Evolutionary conservation across 1,140 invertebrate species (phyloP).

Genomic region (Epicauta chinensis): DNA sequence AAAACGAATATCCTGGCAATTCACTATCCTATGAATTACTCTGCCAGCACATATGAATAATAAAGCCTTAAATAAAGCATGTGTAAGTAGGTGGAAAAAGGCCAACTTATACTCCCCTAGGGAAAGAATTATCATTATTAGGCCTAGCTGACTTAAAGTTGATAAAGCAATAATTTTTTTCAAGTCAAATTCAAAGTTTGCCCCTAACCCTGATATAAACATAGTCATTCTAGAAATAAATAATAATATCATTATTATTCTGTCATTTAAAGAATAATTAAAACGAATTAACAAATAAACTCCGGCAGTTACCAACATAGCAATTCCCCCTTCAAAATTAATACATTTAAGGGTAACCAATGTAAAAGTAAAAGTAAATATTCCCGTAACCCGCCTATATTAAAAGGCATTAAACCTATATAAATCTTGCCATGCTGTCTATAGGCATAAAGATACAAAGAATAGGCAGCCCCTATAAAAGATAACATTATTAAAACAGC

Average conservation of each 20-base stretch:
- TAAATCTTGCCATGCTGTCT: conserved; percentile 49
- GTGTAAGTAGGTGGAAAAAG: conserved; percentile 57
- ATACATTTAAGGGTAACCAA: conserved; percentile 54
- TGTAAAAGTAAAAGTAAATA: conserved; percentile 54
- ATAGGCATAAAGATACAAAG: conserved; percentile 49
- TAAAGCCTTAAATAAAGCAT: conserved; percentile 60
- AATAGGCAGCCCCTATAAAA: conserved; percentile 46
- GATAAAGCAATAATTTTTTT: conserved; percentile 68
- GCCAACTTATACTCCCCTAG: conserved; percentile 44
- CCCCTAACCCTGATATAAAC: conserved; percentile 53
- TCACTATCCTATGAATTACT: conserved; percentile 54
- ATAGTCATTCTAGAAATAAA: conserved; percentile 50
- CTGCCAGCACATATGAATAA: conserved; percentile 55
- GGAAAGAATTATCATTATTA: conserved; percentile 56
- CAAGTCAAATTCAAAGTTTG: conserved; percentile 58
- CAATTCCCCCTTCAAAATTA: conserved; percentile 49
- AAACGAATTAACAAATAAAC: conserved; percentile 65
- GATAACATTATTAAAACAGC: conserved; percentile 46
- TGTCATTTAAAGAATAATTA: conserved; percentile 42
- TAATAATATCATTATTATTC: conserved; percentile 25
- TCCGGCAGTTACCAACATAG: conserved; percentile 59
- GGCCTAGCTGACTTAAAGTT: conserved; percentile 60
- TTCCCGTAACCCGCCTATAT: conserved; percentile 43
- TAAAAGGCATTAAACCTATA: conserved; percentile 42
- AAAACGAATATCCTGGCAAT: conserved; percentile 57